A percentile compares a stretch with the other conserved stretches of the same genome.
phyloP scores from a whole-genome alignment of 1,140 invertebrate genomes.

The Neotoxoptera formosana region DNA sequence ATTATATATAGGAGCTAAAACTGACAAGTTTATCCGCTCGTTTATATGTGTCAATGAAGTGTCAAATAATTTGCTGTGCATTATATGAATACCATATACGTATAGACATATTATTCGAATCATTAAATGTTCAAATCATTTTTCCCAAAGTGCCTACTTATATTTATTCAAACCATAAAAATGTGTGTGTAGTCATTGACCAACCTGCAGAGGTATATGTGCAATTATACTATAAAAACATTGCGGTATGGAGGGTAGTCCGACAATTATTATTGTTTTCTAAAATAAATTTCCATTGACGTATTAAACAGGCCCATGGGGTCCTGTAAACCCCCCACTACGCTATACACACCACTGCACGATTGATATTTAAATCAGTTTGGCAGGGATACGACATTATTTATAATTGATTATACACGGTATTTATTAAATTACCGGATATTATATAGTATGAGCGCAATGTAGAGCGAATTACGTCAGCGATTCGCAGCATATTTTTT shows the following conservation, averaged over 20 bases:
- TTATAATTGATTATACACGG: background rate
- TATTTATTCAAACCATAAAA: background rate
- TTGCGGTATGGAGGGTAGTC: background rate
- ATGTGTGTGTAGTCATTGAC: background rate
- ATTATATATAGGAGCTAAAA: no score
- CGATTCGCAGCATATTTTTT: background rate
- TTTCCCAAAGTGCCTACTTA: background rate
- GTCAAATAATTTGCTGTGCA: no score
- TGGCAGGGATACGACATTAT: background rate
- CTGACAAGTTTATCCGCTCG: no score
- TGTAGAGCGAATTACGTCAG: background rate
- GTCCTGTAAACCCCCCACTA: background rate
- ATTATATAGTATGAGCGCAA: background rate
- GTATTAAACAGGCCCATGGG: background rate
- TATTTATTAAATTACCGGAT: background rate
- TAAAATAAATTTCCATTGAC: slow-evolving; percentile 19
- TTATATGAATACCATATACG: no score
- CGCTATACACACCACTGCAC: background rate
- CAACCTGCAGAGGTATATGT: background rate
- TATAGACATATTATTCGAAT: background rate
- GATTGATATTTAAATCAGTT: slow-evolving; percentile 2
- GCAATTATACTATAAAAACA: background rate
- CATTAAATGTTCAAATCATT: no score
- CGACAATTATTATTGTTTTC: background rate
- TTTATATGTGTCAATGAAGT: no score